Evolutionary conservation across 2,113 vertebrate genomes (phyloP), one percentile per base, ranked within the genome.

Genomic region (Erythrocercus mccallii): DNA sequence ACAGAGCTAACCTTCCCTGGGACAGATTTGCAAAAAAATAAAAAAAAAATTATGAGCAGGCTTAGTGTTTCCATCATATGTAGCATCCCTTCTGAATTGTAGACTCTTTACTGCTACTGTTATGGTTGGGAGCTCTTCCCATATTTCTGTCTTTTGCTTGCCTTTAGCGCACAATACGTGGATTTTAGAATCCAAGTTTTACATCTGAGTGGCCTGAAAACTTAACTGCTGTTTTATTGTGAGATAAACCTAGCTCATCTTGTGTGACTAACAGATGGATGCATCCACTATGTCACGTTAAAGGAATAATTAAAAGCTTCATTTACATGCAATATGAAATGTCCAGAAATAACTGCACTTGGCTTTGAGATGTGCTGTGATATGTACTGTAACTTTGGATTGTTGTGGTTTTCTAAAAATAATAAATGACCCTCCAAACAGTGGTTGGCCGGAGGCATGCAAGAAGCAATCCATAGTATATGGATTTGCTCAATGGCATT

Each of bases 401-500:
- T 97, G 97, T 93, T 98, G 97, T 66, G 86, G 40, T 97, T 98
- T 98, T 97, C 97, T 98, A 97, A 97, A 98, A 98, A 97, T 98
- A 98, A 98, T 97, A 97, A 98, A 98, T 97, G 97, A 97, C 95
- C 94, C 94, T 92, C 94, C 88, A 96, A 97, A 97, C 91, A 95
- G 87, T 71, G 92, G 95, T 88, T 97, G 97, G 96, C 97, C 82
- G 84, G 95, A 96, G 96, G 97, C 97, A 96, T 72, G 87, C 82
- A 96, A 96, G 94, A 96, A 97, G 83, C 93, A 97, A 98, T 98
- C 98, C 88, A 98, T 97, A 98, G 91, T 89, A 31, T 98, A 98
- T 98, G 92, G 98, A 98, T 98, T 98, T 98, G 96, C 97, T 98
- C 98, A 98, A 96, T 98, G 97, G 97, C 97, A 98, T 98, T 98